Conservation (phyloP, 2,888 invertebrate genomes). For the Pegoplata infirma region DNA sequence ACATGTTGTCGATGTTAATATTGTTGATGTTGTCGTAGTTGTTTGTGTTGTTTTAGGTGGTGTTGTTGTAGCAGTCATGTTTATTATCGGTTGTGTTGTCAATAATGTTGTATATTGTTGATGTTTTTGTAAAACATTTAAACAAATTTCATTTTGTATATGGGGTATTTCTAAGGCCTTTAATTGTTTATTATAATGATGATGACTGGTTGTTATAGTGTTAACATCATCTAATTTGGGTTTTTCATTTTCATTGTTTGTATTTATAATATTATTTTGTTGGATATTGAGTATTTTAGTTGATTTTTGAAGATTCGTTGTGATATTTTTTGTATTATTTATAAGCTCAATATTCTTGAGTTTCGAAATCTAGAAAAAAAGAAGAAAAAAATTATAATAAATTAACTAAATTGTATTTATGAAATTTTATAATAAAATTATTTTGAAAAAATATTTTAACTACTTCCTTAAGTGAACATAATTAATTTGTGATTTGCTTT, state of each 20-base stretch:
- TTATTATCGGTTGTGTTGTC: conserved; percentile 63
- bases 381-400: conserved; percentile 32
- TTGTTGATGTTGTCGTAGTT: conserved; percentile 62
- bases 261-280: conserved; percentile 16
- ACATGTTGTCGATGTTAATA: conserved; percentile 43
- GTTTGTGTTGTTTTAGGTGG: conserved; percentile 50
- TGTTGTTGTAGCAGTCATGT: conserved; percentile 67
- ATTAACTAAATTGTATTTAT: neutral
- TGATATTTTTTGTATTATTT: conserved; percentile 74
- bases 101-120: conserved; percentile 57
- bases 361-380: conserved; percentile 79
- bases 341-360: conserved; percentile 80
- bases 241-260: conserved; percentile 21
- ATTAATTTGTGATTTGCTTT: neutral
- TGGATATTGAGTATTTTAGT: conserved; percentile 68
- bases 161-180: conserved; percentile 52
- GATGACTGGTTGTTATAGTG: conserved; percentile 31
- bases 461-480: no score
- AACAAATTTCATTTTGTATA: conserved; percentile 31
- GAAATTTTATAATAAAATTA: neutral
- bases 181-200: conserved; percentile 48
- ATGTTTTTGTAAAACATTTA: conserved; percentile 35
- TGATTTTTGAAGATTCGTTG: conserved; percentile 72
- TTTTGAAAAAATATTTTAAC: no score
- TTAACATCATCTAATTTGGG: conserved; percentile 44